Base-by-base conservation (phyloP, 2,113 vertebrate genomes). In the Pavo muticus region DNA sequence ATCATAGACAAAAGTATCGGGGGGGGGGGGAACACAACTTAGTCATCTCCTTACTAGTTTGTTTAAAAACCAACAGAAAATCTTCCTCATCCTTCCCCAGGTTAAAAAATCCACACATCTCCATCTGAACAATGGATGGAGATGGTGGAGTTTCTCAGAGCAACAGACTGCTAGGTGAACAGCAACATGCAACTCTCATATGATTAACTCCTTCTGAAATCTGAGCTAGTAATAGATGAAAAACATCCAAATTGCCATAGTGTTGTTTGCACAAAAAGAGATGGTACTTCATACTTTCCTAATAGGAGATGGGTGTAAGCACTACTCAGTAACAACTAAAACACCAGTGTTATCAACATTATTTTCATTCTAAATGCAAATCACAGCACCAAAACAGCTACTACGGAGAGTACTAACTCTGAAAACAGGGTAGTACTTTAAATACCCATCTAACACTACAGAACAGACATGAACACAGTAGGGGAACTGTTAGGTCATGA, bases 81-180 rank as follows among this genome's bases (percentile, higher is more conserved):
- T 27, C 7, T 47, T 76, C 12, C 4, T 27, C 29, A 8, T 9
- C 12, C 4, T 14, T 61, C 6, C 13, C 16, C 4, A 29, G 0
- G 19, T 68, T 19, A 47, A 52, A 67, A 69, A n/a, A 5, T 27
- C 23, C 11, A 50, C 6, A 32, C 3, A 7, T 11, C 14, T 73
- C 73, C 61, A 29, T 32, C 35, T 81, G 30, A 80, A 30, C 11
- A 48, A 56, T 19, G 30, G 40, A 69, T 16, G 35, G 25, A 69
- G 14, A n/a, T 12, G 40, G 12, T 8, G 14, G 21, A 61, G 59
- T 61, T 61, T 23, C 14, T 61, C 35, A 61, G n/a, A 37, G n/a
- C 35, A 61, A 37, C 35, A 24, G 35, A 61, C 35, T 25, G 35
- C 21, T 37, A 37, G 35, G 59, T 29, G 16, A 84, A 78, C 3